phyloP scores from a whole-genome alignment of 2,113 vertebrate genomes.

The cat (Felis catus) region F.catus_Fca126_mat1.0 CM031421.1:74080501-74081000 shows the following conservation, averaged over 20 bases:
- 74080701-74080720: neutral
- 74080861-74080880: neutral
- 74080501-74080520: neutral
- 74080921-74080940: neutral
- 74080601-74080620: slow-evolving; percentile 27
- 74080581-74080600: neutral
- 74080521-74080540: neutral
- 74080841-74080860: neutral
- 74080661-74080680: neutral
- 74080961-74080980: neutral
- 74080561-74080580: neutral
- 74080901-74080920: neutral
- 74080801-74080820: neutral
- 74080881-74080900: neutral
- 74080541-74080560: neutral
- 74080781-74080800: neutral
- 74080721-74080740: slow-evolving; percentile 9
- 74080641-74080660: neutral
- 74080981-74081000: neutral
- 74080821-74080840: neutral
- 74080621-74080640: neutral
- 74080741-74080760: neutral
- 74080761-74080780: neutral
- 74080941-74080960: neutral
- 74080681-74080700: neutral